phyloP scores from a whole-genome alignment of 1,140 invertebrate genomes.

The Halesus radiatus region DNA sequence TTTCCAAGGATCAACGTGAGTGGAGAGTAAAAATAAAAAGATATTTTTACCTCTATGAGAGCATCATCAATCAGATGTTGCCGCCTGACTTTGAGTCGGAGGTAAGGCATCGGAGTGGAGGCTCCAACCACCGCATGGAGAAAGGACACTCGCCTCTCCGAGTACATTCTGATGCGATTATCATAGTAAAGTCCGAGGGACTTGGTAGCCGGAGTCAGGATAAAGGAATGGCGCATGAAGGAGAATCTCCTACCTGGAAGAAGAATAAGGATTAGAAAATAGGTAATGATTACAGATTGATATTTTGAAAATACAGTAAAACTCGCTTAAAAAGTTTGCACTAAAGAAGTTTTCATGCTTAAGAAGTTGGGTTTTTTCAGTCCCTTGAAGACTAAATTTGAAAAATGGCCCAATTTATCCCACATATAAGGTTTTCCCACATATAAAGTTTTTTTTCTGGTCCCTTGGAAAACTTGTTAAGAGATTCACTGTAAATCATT shows the following conservation, averaged over 20 bases:
- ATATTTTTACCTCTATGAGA: slow-evolving; percentile 84
- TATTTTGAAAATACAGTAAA: no score
- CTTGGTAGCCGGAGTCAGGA: slow-evolving; percentile 93
- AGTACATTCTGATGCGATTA: slow-evolving; percentile 95
- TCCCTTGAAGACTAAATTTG: no score
- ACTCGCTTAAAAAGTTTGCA: no score
- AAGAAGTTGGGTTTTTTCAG: no score
- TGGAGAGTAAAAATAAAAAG: no score
- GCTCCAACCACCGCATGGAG: slow-evolving; percentile 82
- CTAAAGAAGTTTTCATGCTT: no score
- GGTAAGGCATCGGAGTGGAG: slow-evolving; percentile 87
- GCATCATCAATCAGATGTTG: slow-evolving; percentile 94
- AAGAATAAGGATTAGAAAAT: neutral
- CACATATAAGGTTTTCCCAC: no score
- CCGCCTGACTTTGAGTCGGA: slow-evolving; percentile 85
- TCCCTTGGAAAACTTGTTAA: no score
- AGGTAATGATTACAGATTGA: neutral
- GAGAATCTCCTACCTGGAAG: slow-evolving; percentile 82
- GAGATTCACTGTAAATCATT: no score
- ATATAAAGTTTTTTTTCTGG: no score
- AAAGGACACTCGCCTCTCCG: slow-evolving; percentile 87
- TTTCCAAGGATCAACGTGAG: no score
- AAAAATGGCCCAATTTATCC: no score
- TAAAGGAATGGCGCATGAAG: slow-evolving; percentile 93
- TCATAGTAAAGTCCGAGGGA: slow-evolving; percentile 93